phyloP scores from a whole-genome alignment of 2,113 vertebrate genomes.

The Danionella cerebrum region DNA sequence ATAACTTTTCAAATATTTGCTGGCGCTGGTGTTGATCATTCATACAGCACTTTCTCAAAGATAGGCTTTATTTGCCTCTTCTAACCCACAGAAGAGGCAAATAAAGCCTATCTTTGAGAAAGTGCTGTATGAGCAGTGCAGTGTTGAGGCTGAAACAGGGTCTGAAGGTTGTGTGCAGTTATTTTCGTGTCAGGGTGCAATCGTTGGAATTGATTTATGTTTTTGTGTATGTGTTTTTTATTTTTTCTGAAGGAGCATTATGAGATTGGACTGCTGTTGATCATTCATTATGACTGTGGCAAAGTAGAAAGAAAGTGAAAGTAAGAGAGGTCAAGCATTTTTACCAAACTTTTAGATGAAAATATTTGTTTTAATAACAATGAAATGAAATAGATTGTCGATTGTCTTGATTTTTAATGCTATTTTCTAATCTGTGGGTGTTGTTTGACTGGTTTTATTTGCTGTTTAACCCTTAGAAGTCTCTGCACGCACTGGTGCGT shows the following conservation, averaged over 20 bases:
- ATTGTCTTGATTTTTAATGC: too few species aligned
- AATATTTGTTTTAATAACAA: too few species aligned
- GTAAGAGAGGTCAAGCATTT: too few species aligned
- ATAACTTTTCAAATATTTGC: constrained; percentile 25
- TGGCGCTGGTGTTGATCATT: constrained; percentile 9
- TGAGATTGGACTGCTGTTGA: constrained; percentile 16
- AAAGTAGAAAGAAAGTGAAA: constrained; percentile 2
- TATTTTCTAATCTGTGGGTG: too few species aligned
- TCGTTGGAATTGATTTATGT: constrained; percentile 19
- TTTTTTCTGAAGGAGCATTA: constrained; percentile 1
- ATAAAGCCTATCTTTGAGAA: constrained; percentile 5
- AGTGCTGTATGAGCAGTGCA: neutral
- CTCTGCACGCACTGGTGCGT: too few species aligned
- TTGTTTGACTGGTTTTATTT: too few species aligned
- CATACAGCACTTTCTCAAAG: constrained; percentile 7
- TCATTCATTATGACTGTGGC: neutral
- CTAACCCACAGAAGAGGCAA: constrained; percentile 10
- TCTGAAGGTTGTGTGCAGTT: constrained; percentile 1
- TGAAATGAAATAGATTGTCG: too few species aligned
- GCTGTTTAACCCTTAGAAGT: too few species aligned
- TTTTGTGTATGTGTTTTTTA: neutral
- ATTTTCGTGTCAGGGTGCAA: constrained; percentile 15
- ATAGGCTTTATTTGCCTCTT: constrained; percentile 7
- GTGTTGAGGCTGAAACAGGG: neutral
- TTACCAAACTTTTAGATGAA: too few species aligned